phyloP scores from a whole-genome alignment of 2,113 vertebrate species.

The Dipodomys stephensi region DNA sequence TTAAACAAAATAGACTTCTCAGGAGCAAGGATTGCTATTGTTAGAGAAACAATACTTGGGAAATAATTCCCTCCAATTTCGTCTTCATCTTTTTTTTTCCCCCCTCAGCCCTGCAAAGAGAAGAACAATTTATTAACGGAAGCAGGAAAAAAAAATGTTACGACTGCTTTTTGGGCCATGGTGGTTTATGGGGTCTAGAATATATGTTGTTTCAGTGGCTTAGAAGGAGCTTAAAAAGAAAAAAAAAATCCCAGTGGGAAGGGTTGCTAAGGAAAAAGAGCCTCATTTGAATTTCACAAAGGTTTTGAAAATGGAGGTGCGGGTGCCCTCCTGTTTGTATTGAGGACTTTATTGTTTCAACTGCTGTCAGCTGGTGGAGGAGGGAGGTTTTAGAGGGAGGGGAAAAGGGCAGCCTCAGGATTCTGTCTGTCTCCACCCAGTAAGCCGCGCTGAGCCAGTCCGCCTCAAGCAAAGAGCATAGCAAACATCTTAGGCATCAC shows the following conservation, averaged over 20 bases:
- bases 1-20: slow-evolving; percentile 85
- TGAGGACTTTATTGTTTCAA: slow-evolving; percentile 29
- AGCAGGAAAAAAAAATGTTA: slow-evolving; percentile 4
- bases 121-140: slow-evolving; percentile 72
- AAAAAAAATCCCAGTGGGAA: slow-evolving; percentile 30
- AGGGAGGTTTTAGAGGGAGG: not conserved
- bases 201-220: not conserved
- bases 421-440: not conserved
- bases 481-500: not conserved
- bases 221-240: not conserved
- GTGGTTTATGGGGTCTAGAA: not conserved
- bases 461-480: not conserved
- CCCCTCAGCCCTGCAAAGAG: slow-evolving; percentile 48
- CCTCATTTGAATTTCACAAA: slow-evolving; percentile 73
- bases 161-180: slow-evolving; percentile 29
- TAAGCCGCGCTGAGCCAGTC: not conserved
- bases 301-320: not conserved
- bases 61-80: slow-evolving; percentile 78
- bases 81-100: slow-evolving; percentile 63
- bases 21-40: slow-evolving; percentile 83
- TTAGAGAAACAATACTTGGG: slow-evolving; percentile 86
- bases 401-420: not conserved
- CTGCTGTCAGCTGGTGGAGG: not conserved
- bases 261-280: slow-evolving; percentile 62
- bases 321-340: slow-evolving; percentile 41